Conservation (phyloP, 2,888 invertebrate species). For the Mythimna lalbum region DNA sequence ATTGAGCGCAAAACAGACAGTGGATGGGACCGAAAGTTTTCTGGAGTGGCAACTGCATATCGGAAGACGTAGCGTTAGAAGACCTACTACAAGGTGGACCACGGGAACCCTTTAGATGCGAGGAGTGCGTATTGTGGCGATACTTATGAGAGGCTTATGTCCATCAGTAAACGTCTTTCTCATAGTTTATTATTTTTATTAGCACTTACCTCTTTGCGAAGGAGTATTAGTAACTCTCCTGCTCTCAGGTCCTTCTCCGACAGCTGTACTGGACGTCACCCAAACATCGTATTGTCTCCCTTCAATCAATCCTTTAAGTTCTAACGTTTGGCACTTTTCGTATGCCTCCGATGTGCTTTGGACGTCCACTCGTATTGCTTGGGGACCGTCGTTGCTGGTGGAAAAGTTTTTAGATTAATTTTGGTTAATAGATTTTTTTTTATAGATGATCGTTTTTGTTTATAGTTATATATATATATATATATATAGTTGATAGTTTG, state of each 20-base stretch:
- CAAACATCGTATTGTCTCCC: constrained; percentile 92
- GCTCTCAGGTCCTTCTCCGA: constrained; percentile 91
- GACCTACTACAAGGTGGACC: too few relatives aligned
- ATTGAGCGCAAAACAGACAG: too few relatives aligned
- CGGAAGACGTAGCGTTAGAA: too few relatives aligned
- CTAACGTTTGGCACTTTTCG: constrained; percentile 86
- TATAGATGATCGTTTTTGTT: too few relatives aligned
- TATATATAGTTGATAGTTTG: background rate
- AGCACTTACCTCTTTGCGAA: constrained; percentile 86
- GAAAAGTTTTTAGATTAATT: background rate
- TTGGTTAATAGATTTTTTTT: background rate
- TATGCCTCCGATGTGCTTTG: constrained; percentile 77
- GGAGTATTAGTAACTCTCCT: constrained; percentile 88
- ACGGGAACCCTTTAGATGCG: too few relatives aligned
- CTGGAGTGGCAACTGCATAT: too few relatives aligned
- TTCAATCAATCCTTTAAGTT: constrained; percentile 88
- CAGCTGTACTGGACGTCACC: constrained; percentile 92
- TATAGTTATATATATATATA: too few relatives aligned
- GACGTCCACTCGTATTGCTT: constrained; percentile 81
- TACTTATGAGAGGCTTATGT: too few relatives aligned
- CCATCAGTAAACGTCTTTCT: too few relatives aligned
- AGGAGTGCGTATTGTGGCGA: too few relatives aligned
- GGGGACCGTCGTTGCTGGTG: constrained; percentile 83
- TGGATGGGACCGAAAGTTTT: too few relatives aligned
- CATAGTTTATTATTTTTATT: background rate